Evolutionary conservation across 2,888 invertebrate genomes (phyloP).

Genomic region (Melolontha melolontha): DNA sequence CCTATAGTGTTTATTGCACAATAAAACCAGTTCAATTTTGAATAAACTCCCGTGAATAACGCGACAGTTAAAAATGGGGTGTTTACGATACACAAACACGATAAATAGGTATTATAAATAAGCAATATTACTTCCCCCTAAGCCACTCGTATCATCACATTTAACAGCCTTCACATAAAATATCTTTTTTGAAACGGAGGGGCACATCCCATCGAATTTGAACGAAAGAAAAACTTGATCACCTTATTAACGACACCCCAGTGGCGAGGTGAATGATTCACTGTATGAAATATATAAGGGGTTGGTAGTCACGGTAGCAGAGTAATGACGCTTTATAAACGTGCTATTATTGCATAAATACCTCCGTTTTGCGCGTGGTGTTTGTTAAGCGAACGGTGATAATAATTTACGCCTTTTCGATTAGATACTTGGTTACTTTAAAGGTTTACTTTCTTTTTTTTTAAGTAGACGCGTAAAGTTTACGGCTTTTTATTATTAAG

Average conservation of each 20-base stretch:
- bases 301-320: neutral
- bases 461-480: too few relatives aligned
- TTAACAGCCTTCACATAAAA: constrained; percentile 2
- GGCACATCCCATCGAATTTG: neutral
- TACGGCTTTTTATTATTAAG: too few relatives aligned
- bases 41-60: too few relatives aligned
- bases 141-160: neutral
- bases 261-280: constrained; percentile 26
- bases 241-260: constrained; percentile 9
- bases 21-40: too few relatives aligned
- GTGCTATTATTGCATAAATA: constrained; percentile 20
- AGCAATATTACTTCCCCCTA: neutral
- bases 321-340: constrained; percentile 23
- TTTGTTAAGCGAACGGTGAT: neutral
- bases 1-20: too few relatives aligned
- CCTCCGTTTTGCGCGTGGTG: constrained; percentile 3
- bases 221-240: constrained; percentile 21
- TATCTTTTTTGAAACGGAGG: neutral
- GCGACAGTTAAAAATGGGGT: too few relatives aligned
- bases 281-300: constrained; percentile 17
- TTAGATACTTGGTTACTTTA: too few relatives aligned
- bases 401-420: constrained; percentile 15
- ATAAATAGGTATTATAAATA: neutral
- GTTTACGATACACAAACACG: too few relatives aligned
- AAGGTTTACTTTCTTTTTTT: too few relatives aligned